Percentiles rank a stretch among this genome's conserved stretches.
Evolutionary conservation across 2,888 invertebrate genomes (phyloP).

Genomic region (Merodon equestris): DNA sequence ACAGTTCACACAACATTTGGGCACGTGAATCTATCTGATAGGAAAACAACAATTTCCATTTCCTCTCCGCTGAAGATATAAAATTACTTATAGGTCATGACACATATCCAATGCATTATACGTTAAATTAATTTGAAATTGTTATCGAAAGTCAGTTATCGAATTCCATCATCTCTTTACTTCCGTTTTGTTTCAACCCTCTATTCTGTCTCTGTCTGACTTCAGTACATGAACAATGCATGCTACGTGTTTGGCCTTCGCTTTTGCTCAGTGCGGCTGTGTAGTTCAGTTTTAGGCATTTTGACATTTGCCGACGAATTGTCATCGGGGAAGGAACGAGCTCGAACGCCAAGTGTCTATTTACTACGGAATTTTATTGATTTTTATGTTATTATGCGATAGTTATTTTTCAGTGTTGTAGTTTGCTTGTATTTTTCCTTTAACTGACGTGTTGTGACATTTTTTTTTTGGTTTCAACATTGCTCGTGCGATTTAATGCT

Average conservation of each 20-base stretch:
- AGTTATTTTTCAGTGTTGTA: conserved; percentile 52
- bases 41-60: too few species aligned
- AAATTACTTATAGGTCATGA: too few species aligned
- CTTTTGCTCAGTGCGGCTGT: background rate
- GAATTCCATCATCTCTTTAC: conserved; percentile 1
- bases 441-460: conserved; percentile 8
- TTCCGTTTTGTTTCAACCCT: conserved; percentile 32
- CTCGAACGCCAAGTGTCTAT: conserved; percentile 40
- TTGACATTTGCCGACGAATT: conserved; percentile 59
- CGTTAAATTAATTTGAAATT: conserved; percentile 1
- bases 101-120: too few species aligned
- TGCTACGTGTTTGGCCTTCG: too few species aligned
- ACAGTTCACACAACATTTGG: too few species aligned
- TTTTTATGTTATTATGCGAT: conserved; percentile 62
- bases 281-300: conserved; percentile 3
- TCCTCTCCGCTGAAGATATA: too few species aligned
- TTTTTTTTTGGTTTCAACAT: background rate
- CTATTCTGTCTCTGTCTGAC: too few species aligned
- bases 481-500: background rate
- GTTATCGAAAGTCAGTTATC: conserved; percentile 8
- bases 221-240: too few species aligned
- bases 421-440: conserved; percentile 24
- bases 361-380: conserved; percentile 65
- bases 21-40: too few species aligned
- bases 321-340: conserved; percentile 45